These are phyloP conservation scores for Cyclophora punctaria DNA, from an alignment of 2,888 invertebrate species.

Conservation along the genomic window DNA sequence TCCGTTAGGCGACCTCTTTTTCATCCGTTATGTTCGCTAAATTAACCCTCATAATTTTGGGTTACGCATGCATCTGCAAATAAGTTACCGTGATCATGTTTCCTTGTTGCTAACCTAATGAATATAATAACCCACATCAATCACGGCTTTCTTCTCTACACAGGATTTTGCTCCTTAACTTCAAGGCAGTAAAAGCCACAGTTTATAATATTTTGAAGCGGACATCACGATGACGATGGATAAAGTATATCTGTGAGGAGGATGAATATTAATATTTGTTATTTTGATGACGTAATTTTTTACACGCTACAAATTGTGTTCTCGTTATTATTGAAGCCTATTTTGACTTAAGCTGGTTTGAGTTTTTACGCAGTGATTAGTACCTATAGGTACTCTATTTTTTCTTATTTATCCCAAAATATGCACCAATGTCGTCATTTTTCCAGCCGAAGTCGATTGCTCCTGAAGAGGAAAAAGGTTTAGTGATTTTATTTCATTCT, in stretches of 20 bases:
- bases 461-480: too few species aligned
- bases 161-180: conserved; percentile 2
- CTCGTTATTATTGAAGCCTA: neutral
- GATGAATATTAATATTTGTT: conserved; percentile 23
- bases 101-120: conserved; percentile 8
- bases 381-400: too few species aligned
- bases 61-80: neutral
- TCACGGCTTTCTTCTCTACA: conserved; percentile 4
- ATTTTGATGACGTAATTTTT: neutral
- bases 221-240: conserved; percentile 22
- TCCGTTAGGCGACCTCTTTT: too few species aligned
- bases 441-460: too few species aligned
- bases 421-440: too few species aligned
- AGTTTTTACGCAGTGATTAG: too few species aligned
- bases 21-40: too few species aligned
- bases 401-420: too few species aligned
- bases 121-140: conserved; percentile 8
- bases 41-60: too few species aligned
- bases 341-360: too few species aligned
- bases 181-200: conserved; percentile 1
- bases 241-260: conserved; percentile 24
- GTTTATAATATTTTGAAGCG: conserved; percentile 5
- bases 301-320: neutral
- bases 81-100: conserved; percentile 5
- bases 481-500: too few species aligned